Percentiles rank a stretch among this genome's conserved stretches.
Conservation (phyloP, 2,797 vertebrate species). For the Scarus forsteni region DNA sequence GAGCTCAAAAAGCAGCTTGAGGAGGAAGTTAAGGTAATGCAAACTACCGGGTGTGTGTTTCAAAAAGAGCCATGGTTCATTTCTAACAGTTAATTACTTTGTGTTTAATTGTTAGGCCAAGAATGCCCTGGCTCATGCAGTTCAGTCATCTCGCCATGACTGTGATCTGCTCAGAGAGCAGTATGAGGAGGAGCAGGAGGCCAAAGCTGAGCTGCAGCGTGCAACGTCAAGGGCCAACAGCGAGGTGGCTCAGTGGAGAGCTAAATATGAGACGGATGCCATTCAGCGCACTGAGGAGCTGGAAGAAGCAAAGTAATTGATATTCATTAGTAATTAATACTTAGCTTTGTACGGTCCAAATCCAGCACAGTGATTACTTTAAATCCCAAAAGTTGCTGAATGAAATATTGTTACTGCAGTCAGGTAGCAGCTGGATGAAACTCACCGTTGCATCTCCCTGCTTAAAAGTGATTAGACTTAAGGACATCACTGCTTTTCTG, state of each 20-base stretch:
- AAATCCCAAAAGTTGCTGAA: too few species aligned
- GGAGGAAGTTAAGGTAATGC: conserved; percentile 78
- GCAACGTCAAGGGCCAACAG: conserved; percentile 89
- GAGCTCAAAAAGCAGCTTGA: conserved; percentile 93
- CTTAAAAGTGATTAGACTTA: too few species aligned
- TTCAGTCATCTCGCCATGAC: conserved; percentile 87
- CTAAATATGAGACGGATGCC: conserved; percentile 89
- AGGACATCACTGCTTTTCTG: too few species aligned
- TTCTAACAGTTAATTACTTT: too few species aligned
- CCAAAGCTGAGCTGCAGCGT: conserved; percentile 87
- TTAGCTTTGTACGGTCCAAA: too few species aligned
- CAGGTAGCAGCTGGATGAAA: too few species aligned
- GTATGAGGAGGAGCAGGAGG: conserved; percentile 87
- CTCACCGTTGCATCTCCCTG: too few species aligned
- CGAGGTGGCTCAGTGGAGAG: conserved; percentile 90
- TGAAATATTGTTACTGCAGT: too few species aligned
- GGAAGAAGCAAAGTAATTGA: conserved; percentile 89
- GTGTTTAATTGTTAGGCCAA: conserved; percentile 79
- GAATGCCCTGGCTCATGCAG: conserved; percentile 85
- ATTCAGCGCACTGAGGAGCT: conserved; percentile 90
- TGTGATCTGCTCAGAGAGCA: conserved; percentile 89
- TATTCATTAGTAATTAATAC: too few species aligned
- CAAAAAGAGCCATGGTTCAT: neutral
- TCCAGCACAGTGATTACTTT: too few species aligned
- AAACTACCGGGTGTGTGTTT: neutral